phyloP scores from a whole-genome alignment of 2,113 vertebrate species.

The Cyprinodon tularosa region DNA sequence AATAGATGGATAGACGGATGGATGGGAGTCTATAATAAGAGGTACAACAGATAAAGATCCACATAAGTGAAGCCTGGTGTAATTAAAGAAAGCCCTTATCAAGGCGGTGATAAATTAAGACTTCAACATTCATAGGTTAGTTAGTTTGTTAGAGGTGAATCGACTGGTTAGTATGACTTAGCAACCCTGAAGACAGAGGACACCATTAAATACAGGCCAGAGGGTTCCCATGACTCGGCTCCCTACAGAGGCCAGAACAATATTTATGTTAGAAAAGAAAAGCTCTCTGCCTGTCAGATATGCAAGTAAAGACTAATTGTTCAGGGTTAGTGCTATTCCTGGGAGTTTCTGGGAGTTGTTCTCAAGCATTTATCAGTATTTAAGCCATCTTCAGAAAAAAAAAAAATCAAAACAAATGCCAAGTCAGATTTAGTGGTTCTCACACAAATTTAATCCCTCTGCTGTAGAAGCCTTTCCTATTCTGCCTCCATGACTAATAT shows the following conservation, averaged over 20 bases:
- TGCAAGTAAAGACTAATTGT: conserved; percentile 53
- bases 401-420: conserved; percentile 24
- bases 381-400: conserved; percentile 11
- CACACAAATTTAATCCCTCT: conserved; percentile 19
- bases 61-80: conserved; percentile 41
- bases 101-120: conserved; percentile 77
- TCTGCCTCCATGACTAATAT: background rate
- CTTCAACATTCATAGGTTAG: conserved; percentile 51
- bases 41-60: conserved; percentile 66
- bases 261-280: conserved; percentile 73
- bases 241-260: conserved; percentile 60
- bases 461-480: conserved; percentile 38
- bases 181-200: conserved; percentile 35
- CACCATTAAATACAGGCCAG: conserved; percentile 42
- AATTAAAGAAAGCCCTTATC: conserved; percentile 80
- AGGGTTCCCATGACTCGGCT: conserved; percentile 69
- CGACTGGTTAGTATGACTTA: conserved; percentile 38
- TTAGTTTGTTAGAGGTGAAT: conserved; percentile 32
- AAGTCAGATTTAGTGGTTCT: conserved; percentile 15
- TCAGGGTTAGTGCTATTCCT: conserved; percentile 58
- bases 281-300: conserved; percentile 43
- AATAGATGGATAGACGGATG: conserved; percentile 57
- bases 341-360: conserved; percentile 37
- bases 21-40: conserved; percentile 63
- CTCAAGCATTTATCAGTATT: conserved; percentile 27